phyloP scores from a whole-genome alignment of 2,888 invertebrate species.

The Hypselothyrea guttata region DNA sequence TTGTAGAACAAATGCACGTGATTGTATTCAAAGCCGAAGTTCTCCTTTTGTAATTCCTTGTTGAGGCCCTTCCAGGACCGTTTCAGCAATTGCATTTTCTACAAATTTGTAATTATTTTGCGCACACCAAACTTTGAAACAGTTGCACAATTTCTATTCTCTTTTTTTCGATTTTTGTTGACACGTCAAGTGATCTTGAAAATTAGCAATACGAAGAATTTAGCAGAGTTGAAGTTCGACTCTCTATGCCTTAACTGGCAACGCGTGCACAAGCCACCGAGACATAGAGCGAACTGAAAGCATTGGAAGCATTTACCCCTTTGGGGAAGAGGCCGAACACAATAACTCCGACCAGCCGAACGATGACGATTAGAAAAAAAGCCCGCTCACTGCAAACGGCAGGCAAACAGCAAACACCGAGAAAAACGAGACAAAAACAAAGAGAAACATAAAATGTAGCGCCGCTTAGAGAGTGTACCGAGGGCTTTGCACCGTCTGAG shows the following conservation, averaged over 20 bases:
- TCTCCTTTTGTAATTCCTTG: constrained; percentile 75
- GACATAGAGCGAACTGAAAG: constrained; percentile 42
- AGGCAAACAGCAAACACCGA: constrained; percentile 24
- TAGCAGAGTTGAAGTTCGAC: constrained; percentile 19
- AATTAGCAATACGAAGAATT: constrained; percentile 9
- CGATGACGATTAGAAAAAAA: constrained; percentile 24
- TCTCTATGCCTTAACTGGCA: constrained; percentile 11
- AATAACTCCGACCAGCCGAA: constrained; percentile 18
- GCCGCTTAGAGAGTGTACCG: background rate
- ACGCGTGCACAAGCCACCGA: constrained; percentile 40
- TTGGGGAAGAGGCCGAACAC: constrained; percentile 14
- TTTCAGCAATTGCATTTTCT: constrained; percentile 75
- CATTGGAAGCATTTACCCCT: constrained; percentile 44
- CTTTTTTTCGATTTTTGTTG: constrained; percentile 25
- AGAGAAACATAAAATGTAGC: constrained; percentile 5
- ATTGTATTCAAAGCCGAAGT: constrained; percentile 78
- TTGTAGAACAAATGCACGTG: constrained; percentile 80
- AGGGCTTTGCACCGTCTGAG: constrained; percentile 36
- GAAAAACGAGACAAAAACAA: background rate
- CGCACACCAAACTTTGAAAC: too few species aligned
- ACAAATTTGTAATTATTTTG: background rate
- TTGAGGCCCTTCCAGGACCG: constrained; percentile 66
- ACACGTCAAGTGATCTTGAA: constrained; percentile 15
- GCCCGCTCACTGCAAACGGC: constrained; percentile 26
- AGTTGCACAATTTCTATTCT: background rate